Evolutionary conservation across 2,797 vertebrate genomes (phyloP).

Genomic region (Tenualosa thibaudeaui): DNA sequence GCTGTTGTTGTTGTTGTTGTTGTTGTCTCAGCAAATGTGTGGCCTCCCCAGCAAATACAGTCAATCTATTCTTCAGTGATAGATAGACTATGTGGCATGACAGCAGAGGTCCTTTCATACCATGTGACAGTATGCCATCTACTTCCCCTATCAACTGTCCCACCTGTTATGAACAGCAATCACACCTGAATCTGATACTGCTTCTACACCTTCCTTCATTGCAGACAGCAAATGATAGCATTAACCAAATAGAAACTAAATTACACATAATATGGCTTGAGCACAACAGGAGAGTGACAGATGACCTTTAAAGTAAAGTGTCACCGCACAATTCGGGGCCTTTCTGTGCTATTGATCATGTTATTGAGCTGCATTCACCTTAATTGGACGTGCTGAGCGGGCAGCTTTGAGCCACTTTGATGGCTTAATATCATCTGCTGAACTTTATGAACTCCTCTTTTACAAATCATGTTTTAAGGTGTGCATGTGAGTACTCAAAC

Average conservation of each 20-base stretch:
- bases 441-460: background rate
- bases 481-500: no score
- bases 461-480: no score
- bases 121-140: background rate
- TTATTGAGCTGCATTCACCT: background rate
- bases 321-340: background rate
- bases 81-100: background rate
- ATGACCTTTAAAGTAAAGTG: background rate
- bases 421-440: background rate
- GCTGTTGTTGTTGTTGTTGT: background rate
- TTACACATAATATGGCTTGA: background rate
- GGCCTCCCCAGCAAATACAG: background rate
- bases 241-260: background rate
- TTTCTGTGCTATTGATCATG: background rate
- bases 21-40: background rate
- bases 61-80: background rate
- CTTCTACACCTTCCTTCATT: background rate
- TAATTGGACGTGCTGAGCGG: background rate
- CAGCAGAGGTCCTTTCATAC: background rate
- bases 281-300: background rate
- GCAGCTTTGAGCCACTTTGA: background rate
- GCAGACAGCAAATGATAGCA: background rate
- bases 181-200: background rate
- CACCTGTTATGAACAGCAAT: background rate
- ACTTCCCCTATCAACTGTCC: background rate